Conservation (phyloP, 2,888 invertebrate species). For the Mamestra brassicae region DNA sequence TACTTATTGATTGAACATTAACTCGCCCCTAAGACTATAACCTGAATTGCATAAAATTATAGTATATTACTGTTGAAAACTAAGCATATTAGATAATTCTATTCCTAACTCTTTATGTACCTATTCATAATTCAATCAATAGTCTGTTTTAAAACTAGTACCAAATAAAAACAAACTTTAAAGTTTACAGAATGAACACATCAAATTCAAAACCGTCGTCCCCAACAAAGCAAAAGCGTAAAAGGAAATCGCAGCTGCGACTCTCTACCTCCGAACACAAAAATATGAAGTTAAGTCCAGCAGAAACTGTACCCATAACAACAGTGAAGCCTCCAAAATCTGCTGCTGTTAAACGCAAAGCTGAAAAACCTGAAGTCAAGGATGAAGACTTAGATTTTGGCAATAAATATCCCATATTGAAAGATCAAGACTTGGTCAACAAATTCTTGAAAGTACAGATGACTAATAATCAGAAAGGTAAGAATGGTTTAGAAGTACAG, state of each 20-base stretch:
- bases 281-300: slow-evolving; percentile 51
- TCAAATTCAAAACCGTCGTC: slow-evolving; percentile 30
- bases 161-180: neutral
- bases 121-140: neutral
- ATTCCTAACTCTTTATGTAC: too few species aligned
- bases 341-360: slow-evolving; percentile 12
- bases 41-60: too few species aligned
- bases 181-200: slow-evolving; percentile 64
- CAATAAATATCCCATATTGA: slow-evolving; percentile 78
- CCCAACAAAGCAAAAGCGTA: slow-evolving; percentile 59
- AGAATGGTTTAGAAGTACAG: too few species aligned
- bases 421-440: slow-evolving; percentile 75
- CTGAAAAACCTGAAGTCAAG: slow-evolving; percentile 26
- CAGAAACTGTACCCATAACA: neutral
- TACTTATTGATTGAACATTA: neutral
- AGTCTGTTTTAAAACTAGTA: neutral
- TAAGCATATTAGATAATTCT: too few species aligned
- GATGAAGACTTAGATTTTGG: neutral
- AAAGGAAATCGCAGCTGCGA: slow-evolving; percentile 61
- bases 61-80: too few species aligned
- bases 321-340: slow-evolving; percentile 13
- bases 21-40: neutral
- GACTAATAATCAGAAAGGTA: slow-evolving; percentile 87
- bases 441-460: slow-evolving; percentile 78
- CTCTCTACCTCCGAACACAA: slow-evolving; percentile 60